phyloP scores from a whole-genome alignment of 2,113 vertebrate genomes.

The Prionailurus bengalensis region DNA sequence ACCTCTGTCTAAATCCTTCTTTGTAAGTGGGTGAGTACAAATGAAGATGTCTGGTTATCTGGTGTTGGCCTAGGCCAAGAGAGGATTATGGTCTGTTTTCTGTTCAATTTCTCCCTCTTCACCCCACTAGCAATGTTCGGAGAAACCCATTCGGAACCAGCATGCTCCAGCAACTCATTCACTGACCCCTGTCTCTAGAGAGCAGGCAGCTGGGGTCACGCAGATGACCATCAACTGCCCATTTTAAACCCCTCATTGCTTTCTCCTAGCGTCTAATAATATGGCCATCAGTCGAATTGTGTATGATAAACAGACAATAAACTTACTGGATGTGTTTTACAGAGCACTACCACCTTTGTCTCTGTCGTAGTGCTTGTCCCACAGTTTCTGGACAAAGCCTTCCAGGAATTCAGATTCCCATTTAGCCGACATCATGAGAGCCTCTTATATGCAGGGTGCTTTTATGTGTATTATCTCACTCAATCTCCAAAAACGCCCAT shows the following conservation, averaged over 20 bases:
- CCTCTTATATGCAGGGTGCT: background rate
- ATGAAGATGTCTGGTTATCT: background rate
- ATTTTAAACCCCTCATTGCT: background rate
- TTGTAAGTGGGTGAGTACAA: background rate
- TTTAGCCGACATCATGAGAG: background rate
- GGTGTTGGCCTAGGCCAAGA: background rate
- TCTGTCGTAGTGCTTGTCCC: background rate
- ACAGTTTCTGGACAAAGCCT: background rate
- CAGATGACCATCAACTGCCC: accelerated
- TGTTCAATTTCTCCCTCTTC: background rate
- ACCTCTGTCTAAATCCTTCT: background rate
- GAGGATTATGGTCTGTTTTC: background rate
- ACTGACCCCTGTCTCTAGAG: background rate
- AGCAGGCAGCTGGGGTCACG: background rate
- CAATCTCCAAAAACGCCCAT: background rate
- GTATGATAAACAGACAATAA: background rate
- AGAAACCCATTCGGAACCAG: background rate
- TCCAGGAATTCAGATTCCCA: background rate
- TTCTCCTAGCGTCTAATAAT: background rate
- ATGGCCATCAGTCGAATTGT: background rate
- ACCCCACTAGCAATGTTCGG: background rate
- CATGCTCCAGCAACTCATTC: background rate
- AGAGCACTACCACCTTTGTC: background rate
- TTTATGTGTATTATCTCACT: background rate
- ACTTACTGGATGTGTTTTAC: background rate